These are phyloP conservation scores for Champsocephalus gunnari DNA, from an alignment of 2,797 vertebrate genomes.

Conservation along the genomic window DNA sequence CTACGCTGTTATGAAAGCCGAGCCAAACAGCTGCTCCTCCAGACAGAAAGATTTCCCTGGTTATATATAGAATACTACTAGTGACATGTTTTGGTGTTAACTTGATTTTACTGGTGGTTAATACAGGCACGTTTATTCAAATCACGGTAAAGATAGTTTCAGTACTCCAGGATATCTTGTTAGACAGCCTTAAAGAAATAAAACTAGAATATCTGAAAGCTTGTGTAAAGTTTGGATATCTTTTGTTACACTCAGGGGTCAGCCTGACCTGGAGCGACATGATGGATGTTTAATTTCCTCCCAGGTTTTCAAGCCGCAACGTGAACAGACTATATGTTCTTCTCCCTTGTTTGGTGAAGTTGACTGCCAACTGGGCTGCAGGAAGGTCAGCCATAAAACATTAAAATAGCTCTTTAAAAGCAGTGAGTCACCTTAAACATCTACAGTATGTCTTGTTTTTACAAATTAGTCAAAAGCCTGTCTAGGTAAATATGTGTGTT, in stretches of 20 bases:
- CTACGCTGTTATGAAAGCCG: slow-evolving; percentile 26
- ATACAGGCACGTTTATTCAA: background rate
- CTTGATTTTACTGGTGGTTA: slow-evolving; percentile 19
- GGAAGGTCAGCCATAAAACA: background rate
- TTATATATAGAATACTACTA: slow-evolving; percentile 28
- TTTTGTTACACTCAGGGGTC: slow-evolving; percentile 3
- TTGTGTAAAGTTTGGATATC: slow-evolving; percentile 6
- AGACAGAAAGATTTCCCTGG: slow-evolving; percentile 16
- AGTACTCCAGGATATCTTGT: background rate
- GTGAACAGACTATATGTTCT: background rate
- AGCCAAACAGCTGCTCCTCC: slow-evolving; percentile 20
- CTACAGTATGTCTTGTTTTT: background rate
- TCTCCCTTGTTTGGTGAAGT: background rate
- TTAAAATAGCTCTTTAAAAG: background rate
- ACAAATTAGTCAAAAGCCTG: background rate
- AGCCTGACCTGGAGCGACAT: slow-evolving; percentile 1
- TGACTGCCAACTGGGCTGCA: background rate
- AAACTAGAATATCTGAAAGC: background rate
- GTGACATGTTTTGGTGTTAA: slow-evolving; percentile 27
- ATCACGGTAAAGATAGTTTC: background rate
- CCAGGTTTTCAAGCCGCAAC: background rate
- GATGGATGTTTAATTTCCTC: slow-evolving; percentile 26
- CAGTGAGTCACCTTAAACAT: background rate
- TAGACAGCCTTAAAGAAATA: background rate
- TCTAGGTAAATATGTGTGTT: too few species aligned